phyloP scores from a whole-genome alignment of 2,113 vertebrate species.

The Tachycineta bicolor region DNA sequence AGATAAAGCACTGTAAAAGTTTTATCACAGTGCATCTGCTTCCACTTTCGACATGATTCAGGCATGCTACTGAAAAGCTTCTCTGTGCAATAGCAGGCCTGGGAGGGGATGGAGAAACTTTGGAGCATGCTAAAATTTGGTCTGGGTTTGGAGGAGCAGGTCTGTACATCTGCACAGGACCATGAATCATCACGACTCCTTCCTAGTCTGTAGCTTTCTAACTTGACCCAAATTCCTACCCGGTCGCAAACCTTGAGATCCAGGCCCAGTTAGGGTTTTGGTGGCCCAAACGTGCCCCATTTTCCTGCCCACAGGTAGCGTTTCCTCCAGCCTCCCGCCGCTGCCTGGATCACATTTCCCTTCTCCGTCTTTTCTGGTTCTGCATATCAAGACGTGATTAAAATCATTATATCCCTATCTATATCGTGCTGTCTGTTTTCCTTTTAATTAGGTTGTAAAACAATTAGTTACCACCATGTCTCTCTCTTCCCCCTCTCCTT shows the following conservation, averaged over 20 bases:
- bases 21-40: background rate
- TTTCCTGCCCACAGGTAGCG: background rate
- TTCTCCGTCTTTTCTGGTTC: background rate
- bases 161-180: background rate
- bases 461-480: conserved; percentile 77
- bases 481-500: conserved; percentile 41
- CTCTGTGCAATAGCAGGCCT: fast-evolving
- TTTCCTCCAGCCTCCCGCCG: background rate
- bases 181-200: background rate
- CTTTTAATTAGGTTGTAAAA: conserved; percentile 83
- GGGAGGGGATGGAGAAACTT: background rate
- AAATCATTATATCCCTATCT: conserved; percentile 71
- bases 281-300: fast-evolving
- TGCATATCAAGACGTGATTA: conserved; percentile 54
- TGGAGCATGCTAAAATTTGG: fast-evolving
- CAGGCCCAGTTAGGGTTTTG: background rate
- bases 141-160: background rate
- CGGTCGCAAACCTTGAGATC: background rate
- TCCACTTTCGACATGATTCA: background rate
- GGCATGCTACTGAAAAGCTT: background rate
- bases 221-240: background rate
- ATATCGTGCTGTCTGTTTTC: conserved; percentile 73
- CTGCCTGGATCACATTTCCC: background rate
- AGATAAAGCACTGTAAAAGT: conserved; percentile 26
- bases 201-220: background rate